Evolutionary conservation across 2,888 invertebrate genomes (phyloP).

Genomic region (Cryptus armator): DNA sequence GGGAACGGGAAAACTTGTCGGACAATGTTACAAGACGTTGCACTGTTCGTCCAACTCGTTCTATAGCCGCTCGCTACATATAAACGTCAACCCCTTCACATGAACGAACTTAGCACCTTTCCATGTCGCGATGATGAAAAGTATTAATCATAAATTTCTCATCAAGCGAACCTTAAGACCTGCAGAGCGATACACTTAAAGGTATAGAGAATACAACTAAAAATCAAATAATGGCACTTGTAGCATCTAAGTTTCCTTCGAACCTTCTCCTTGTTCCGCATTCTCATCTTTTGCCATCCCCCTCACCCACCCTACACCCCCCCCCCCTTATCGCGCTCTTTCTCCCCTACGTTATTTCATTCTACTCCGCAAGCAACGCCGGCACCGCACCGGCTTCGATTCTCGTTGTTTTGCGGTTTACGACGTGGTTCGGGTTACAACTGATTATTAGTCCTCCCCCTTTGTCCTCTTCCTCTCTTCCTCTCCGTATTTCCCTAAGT

Average conservation of each 20-base stretch:
- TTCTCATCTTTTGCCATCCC: conserved; percentile 15
- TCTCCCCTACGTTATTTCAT: conserved; percentile 50
- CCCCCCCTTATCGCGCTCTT: conserved; percentile 30
- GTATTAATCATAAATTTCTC: too few relatives aligned
- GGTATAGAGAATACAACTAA: too few relatives aligned
- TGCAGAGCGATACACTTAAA: too few relatives aligned
- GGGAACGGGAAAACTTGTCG: too few relatives aligned
- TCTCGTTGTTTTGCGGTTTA: conserved; percentile 83
- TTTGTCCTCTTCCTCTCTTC: conserved; percentile 31
- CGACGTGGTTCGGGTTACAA: conserved; percentile 84
- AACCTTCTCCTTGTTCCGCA: conserved; percentile 61
- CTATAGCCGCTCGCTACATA: background rate
- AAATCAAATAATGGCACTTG: background rate
- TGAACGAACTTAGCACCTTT: too few relatives aligned
- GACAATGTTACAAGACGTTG: too few relatives aligned
- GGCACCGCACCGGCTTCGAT: conserved; percentile 71
- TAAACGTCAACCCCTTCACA: too few relatives aligned
- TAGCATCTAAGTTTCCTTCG: conserved; percentile 32
- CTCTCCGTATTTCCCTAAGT: conserved; percentile 50
- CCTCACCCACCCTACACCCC: conserved; percentile 31
- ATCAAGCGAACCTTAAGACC: too few relatives aligned
- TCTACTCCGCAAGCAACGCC: conserved; percentile 41
- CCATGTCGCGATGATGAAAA: too few relatives aligned
- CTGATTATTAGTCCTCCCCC: conserved; percentile 83
- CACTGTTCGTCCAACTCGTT: background rate